phyloP scores from a whole-genome alignment of 2,888 invertebrate species.

The Polydrusus pterygomalis region DNA sequence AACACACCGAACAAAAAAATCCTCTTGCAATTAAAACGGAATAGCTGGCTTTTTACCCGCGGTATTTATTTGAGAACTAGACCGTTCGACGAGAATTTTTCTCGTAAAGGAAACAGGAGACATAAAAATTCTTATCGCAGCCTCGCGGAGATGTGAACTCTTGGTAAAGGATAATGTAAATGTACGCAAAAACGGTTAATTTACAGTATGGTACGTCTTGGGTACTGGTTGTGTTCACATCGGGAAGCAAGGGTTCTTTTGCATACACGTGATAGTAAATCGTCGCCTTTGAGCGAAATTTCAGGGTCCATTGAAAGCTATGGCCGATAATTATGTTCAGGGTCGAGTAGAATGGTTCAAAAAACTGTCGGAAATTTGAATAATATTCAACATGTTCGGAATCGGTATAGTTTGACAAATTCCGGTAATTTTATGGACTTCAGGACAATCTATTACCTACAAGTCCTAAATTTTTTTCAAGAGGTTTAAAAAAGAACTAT shows the following conservation, averaged over 20 bases:
- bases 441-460: too few species aligned
- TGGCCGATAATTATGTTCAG: too few species aligned
- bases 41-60: slow-evolving; percentile 34
- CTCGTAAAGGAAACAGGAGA: slow-evolving; percentile 53
- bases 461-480: too few species aligned
- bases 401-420: too few species aligned
- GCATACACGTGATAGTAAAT: neutral
- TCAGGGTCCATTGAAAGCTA: too few species aligned
- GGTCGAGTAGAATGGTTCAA: too few species aligned
- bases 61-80: slow-evolving; percentile 56
- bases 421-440: too few species aligned
- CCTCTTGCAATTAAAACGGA: slow-evolving; percentile 50
- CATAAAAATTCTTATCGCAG: slow-evolving; percentile 55
- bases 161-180: slow-evolving; percentile 53
- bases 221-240: slow-evolving; percentile 23
- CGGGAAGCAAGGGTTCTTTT: slow-evolving; percentile 1
- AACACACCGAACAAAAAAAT: slow-evolving; percentile 36
- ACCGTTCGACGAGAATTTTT: slow-evolving; percentile 49
- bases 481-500: too few species aligned
- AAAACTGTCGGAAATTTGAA: too few species aligned
- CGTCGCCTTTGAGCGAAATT: too few species aligned
- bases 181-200: slow-evolving; percentile 54
- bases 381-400: too few species aligned
- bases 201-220: slow-evolving; percentile 37
- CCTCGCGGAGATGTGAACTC: slow-evolving; percentile 44